Evolutionary conservation across 2,888 invertebrate species (phyloP), one percentile per base, ranked within the genome.

Genomic region (Marasmarcha lunaedactyla): DNA sequence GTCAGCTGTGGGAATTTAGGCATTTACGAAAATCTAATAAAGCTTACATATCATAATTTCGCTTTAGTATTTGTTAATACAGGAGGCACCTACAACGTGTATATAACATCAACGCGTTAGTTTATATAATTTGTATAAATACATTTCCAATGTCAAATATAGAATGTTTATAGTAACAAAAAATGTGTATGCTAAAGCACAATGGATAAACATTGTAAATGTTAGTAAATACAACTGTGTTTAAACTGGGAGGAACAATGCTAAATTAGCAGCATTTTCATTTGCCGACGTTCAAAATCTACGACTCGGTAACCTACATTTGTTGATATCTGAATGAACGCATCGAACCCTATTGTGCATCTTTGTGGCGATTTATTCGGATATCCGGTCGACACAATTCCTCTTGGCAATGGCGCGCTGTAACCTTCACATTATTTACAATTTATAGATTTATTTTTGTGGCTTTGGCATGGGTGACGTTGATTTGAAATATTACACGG

Each of bases 161-260:
- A 33, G 35, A 51, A 43, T 57, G 53, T 57, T 55, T 57, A 47
- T 48, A 54, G 10, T 49, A 57, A 57, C 52, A 55, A 26, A 48
- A 30, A 49, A 47, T 50, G 52, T 57, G 52, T 55, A 60, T 53
- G 54, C 48, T 38, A 41, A 40, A 59, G 57, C 57, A 55, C 48
- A 52, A 50, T 52, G 51, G 51, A 57, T 59, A 65, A 65, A 64
- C 60, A 62, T 12, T 41, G 40, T 38, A 39, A 45, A 40, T 65
- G 63, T 71, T 71, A 55, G 64, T 71, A 76, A 76, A 74, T 71
- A 73, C 49, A 49, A 51, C 52, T 54, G 54, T 69, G 60, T 64
- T 57, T 63, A 20, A 20, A 5, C 20, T 53, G 52, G 54, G 53
- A 53, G 54, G 62, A 71, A 67, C 65, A 65, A 63, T 63, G 68